Evolutionary conservation across 2,113 vertebrate genomes (phyloP).

Genomic region (Plotosus lineatus): DNA sequence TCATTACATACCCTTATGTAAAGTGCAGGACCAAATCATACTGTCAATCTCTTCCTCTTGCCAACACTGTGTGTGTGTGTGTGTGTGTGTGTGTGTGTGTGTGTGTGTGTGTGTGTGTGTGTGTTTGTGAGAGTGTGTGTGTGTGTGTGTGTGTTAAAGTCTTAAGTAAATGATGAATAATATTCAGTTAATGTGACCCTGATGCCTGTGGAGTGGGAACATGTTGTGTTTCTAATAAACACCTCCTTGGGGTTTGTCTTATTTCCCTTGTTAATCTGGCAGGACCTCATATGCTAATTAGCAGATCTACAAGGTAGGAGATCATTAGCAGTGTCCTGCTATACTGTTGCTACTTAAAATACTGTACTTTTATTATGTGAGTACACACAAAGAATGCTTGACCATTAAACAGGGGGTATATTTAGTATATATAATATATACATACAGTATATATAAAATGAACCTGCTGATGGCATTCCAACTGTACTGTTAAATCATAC

Average conservation of each 20-base stretch:
- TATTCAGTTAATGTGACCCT: constrained; percentile 14
- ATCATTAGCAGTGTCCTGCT: constrained; percentile 42
- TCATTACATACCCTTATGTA: background rate
- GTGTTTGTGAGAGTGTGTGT: too few species aligned
- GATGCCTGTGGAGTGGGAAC: background rate
- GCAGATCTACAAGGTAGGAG: constrained; percentile 60
- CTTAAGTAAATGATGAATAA: constrained; percentile 19
- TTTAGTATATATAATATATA: background rate
- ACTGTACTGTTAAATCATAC: constrained; percentile 45
- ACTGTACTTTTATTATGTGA: constrained; percentile 9
- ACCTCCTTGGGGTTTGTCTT: constrained; percentile 57
- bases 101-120: background rate
- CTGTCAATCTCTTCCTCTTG: background rate
- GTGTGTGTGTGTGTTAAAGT: constrained; percentile 10
- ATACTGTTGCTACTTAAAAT: constrained; percentile 11
- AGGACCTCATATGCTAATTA: constrained; percentile 59
- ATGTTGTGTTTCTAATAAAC: constrained; percentile 61
- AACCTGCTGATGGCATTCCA: constrained; percentile 13
- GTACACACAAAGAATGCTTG: background rate
- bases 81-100: constrained; percentile 4
- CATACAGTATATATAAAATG: background rate
- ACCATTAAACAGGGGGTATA: background rate
- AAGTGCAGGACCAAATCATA: background rate
- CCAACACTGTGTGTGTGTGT: background rate
- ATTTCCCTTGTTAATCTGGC: constrained; percentile 56